Evolutionary conservation across 1,140 invertebrate genomes (phyloP).

Genomic region (Leucophenga varia): DNA sequence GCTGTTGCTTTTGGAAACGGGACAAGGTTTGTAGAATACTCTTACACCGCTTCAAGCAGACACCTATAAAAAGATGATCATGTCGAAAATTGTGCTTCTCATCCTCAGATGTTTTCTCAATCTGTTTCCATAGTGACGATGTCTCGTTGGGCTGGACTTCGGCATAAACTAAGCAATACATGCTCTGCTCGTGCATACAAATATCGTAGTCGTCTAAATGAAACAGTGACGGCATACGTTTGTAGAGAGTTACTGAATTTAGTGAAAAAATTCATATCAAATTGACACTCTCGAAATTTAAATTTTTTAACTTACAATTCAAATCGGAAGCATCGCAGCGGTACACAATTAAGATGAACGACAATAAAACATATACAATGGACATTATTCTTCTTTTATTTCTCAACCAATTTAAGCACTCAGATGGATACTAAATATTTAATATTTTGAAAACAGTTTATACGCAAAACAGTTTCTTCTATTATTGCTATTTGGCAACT

Average conservation of each 20-base stretch:
- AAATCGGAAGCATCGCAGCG: conserved; percentile 2
- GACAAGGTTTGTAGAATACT: conserved; percentile 3
- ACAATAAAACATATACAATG: no score
- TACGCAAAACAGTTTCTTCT: no score
- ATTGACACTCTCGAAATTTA: not conserved
- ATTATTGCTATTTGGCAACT: no score
- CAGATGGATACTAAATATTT: no score
- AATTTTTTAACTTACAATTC: conserved; percentile 42
- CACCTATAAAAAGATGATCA: conserved; percentile 58
- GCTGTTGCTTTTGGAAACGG: conserved; percentile 12
- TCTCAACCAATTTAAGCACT: no score
- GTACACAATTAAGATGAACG: no score
- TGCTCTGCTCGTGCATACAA: conserved; percentile 42
- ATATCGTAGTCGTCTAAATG: conserved; percentile 58
- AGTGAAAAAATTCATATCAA: not conserved
- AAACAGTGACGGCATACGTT: conserved; percentile 57
- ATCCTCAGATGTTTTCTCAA: conserved; percentile 52
- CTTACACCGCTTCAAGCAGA: conserved; percentile 56
- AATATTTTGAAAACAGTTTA: no score
- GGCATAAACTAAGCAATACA: conserved; percentile 58
- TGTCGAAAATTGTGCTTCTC: conserved; percentile 59
- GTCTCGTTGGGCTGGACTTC: conserved; percentile 46
- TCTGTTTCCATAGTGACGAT: conserved; percentile 55
- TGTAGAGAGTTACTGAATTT: conserved; percentile 29
- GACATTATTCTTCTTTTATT: no score